phyloP scores from a whole-genome alignment of 1,140 invertebrate genomes.

The Oppia nitens region DNA sequence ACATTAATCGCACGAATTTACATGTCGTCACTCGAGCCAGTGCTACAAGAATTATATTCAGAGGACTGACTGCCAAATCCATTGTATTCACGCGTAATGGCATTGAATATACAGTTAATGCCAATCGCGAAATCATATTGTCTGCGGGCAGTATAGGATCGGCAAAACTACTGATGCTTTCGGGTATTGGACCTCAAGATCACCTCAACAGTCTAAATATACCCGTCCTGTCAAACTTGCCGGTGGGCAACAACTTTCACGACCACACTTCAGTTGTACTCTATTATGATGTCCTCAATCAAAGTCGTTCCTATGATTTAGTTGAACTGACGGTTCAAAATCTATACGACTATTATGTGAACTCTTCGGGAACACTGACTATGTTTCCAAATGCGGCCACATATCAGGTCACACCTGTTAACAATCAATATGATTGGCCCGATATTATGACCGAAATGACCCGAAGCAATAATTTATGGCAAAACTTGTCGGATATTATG shows the following conservation, averaged over 20 bases:
- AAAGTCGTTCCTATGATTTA: not conserved
- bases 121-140: slow-evolving; percentile 53
- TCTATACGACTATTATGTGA: slow-evolving; percentile 11
- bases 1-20: slow-evolving; percentile 50
- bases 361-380: slow-evolving; percentile 48
- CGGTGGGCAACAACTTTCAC: slow-evolving; percentile 31
- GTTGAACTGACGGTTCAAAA: slow-evolving; percentile 8
- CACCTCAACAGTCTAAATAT: slow-evolving; percentile 35
- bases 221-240: slow-evolving; percentile 23
- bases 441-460: slow-evolving; percentile 13
- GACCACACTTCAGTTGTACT: slow-evolving; percentile 11
- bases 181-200: slow-evolving; percentile 47
- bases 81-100: slow-evolving; percentile 51
- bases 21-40: slow-evolving; percentile 37
- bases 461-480: slow-evolving; percentile 5
- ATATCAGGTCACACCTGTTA: not conserved
- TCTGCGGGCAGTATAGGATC: slow-evolving; percentile 33
- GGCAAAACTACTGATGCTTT: slow-evolving; percentile 44
- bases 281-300: slow-evolving; percentile 22
- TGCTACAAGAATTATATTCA: slow-evolving; percentile 16
- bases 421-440: slow-evolving; percentile 3
- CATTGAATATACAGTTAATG: slow-evolving; percentile 41
- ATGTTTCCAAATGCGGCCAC: slow-evolving; percentile 10
- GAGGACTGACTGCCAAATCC: slow-evolving; percentile 37
- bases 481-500: slow-evolving; percentile 1